Evolutionary conservation across 2,888 invertebrate genomes (phyloP).

Genomic region (Athripsodes cinereus): DNA sequence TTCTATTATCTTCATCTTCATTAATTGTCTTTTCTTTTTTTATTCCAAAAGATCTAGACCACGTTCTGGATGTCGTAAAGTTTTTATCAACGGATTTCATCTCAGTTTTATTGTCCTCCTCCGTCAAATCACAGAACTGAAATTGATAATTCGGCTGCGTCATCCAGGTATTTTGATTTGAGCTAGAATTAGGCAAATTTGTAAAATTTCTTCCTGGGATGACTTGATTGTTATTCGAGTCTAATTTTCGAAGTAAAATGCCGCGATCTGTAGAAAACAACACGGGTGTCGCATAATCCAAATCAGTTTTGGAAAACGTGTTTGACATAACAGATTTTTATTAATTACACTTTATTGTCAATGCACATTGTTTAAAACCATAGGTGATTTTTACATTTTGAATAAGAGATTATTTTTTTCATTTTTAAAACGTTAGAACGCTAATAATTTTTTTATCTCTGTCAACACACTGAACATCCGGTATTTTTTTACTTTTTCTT

Average conservation of each 20-base stretch:
- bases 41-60: too few species aligned
- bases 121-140: slow-evolving; percentile 22
- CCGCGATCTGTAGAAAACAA: slow-evolving; percentile 23
- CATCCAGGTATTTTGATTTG: slow-evolving; percentile 6
- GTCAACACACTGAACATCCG: too few species aligned
- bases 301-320: neutral
- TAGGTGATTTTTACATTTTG: too few species aligned
- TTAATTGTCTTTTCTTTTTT: neutral
- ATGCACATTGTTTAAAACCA: too few species aligned
- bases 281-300: slow-evolving; percentile 22
- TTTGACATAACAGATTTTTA: too few species aligned
- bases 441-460: too few species aligned
- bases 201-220: too few species aligned
- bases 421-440: too few species aligned
- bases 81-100: slow-evolving; percentile 8
- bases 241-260: slow-evolving; percentile 17
- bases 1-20: neutral
- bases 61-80: slow-evolving; percentile 10
- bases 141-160: slow-evolving; percentile 15
- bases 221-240: slow-evolving; percentile 2
- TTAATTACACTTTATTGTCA: too few species aligned
- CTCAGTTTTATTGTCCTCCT: slow-evolving; percentile 9
- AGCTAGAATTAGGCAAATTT: neutral
- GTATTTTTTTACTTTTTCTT: too few species aligned
- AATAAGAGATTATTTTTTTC: too few species aligned